A percentile compares a stretch with the other conserved stretches of the same genome.
These are phyloP conservation scores for Trachelus stipa DNA, from an alignment of 2,888 invertebrate genomes.

Conservation along the genomic window DNA sequence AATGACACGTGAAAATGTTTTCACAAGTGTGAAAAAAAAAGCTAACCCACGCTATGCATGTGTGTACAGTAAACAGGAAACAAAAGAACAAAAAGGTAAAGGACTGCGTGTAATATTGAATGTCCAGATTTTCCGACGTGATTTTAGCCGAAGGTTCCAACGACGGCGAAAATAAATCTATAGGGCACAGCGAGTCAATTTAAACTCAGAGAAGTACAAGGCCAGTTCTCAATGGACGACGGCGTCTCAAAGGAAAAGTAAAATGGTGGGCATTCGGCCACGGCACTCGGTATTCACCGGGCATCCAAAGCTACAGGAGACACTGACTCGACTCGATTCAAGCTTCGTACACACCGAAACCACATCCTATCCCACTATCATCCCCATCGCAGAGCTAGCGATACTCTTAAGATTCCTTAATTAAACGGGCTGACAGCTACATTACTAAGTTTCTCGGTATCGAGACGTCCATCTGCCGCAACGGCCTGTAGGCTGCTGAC, in stretches of 20 bases:
- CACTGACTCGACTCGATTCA: not conserved
- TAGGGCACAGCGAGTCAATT: not conserved
- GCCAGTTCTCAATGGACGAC: not conserved
- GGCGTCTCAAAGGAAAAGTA: not conserved
- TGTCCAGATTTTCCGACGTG: not conserved
- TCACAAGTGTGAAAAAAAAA: not conserved
- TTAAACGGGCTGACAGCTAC: conserved; percentile 62
- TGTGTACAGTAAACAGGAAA: not conserved
- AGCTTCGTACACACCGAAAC: not conserved
- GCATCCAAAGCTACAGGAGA: not conserved
- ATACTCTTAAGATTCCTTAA: conserved; percentile 57
- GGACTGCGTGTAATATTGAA: not conserved
- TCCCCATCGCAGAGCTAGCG: conserved; percentile 26
- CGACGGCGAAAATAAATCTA: not conserved
- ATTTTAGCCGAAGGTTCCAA: not conserved
- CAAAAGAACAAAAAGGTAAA: not conserved
- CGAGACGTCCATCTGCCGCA: conserved; percentile 40
- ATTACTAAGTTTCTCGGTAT: conserved; percentile 52
- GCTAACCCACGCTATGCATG: not conserved
- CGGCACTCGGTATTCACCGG: not conserved
- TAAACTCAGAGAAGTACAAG: not conserved
- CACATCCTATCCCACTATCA: conserved; percentile 8
- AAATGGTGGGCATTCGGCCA: not conserved
- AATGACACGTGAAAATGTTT: not conserved
- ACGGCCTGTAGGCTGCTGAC: not conserved